Base-by-base conservation (phyloP, 2,113 vertebrate species). In the Coregonus clupeaformis region DNA sequence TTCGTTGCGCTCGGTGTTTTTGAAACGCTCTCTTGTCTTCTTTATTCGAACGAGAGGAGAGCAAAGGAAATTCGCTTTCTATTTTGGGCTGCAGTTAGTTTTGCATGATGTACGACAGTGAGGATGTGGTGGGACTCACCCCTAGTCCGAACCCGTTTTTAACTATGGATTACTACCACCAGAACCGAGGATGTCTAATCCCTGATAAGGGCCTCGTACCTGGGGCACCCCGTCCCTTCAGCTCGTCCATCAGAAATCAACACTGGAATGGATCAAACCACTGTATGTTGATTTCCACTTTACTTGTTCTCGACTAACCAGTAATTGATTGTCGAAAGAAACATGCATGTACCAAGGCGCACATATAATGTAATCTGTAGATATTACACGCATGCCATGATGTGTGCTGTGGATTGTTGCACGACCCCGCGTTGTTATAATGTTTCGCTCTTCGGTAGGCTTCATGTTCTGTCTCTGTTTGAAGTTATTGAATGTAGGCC, bases 131-230 rank as follows among this genome's bases (percentile, higher is more conserved):
- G 82, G 94, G 90, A 14, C 86, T 94, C 78, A 86, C 86, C 73
- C 79, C 83, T 80, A 85, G 90, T 68, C 87, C 93, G 9, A 93
- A 80, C 47, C 91, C 91, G 11, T 94, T 93, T 79, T 82, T 94
- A 75, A 90, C 91, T 87, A 91, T 94, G 93, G 94, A 95, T 90
- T 94, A 93, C 83, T 94, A 94, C 87, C 91, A 91, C 80, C 93
- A 92, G 88, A 92, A 87, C 83, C 90, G 93, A 73, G 91, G 89
- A 47, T 94, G 93, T 80, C 72, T 90, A 89, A 87, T 94, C 79
- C 88, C 86, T 24, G 92, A 94, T 72, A 94, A 94, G 84, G 92
- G 91, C 71, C 85, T 92, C 36, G 78, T 85, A 74, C 27, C 76
- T 13, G 90, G 92, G 57, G 80, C 89, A 67, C 82, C 89, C 1